Evolutionary conservation across 2,797 vertebrate genomes (phyloP), one percentile per base, ranked within the genome.

Genomic region (Neoniphon sammara): DNA sequence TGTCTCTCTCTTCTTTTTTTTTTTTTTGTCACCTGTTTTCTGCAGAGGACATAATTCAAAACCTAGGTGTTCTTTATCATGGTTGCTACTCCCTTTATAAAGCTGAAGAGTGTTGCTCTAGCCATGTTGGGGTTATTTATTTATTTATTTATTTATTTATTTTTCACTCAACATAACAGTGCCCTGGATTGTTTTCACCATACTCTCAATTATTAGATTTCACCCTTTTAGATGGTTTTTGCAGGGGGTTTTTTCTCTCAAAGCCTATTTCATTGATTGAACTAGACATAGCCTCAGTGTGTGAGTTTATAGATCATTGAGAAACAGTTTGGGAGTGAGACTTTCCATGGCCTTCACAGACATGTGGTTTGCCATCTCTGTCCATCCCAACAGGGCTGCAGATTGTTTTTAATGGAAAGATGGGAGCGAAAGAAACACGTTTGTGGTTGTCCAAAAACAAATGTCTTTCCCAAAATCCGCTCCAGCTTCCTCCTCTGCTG

Each of bases 331-430:
- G 15, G 14, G 12, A 15, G 42, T 36, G 47, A 42, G n/a, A 15
- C 14, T 27, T 55, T 25, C 25, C 53, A 23, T 42, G 39, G 14
- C 12, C 14, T 12, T 14, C 63, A 80, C 47, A 27, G 42, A 8
- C 25, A 71, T 59, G 61, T 21, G 34, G 18, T 39, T 73, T 55
- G 20, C 34, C 17, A 10, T 66, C 54, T 36, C 47, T 57, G 50
- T 55, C 65, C 62, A 36, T 60, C 23, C 47, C 39, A 18, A 63
- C 31, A 46, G 44, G 44, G 77, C 46, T 66, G 30, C 39, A 52
- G 36, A 61, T 55, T 79, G 75, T 79, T 80, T 80, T 56, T 23
- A 75, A 70, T 57, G 72, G 46, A 63, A 73, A 78, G 11, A 47
- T 14, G 27, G 44, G 55, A 52, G 55, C 8, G 54, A 20, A 69